phyloP scores from a whole-genome alignment of 1,140 invertebrate genomes.

The Lordiphosa stackelbergi region DNA sequence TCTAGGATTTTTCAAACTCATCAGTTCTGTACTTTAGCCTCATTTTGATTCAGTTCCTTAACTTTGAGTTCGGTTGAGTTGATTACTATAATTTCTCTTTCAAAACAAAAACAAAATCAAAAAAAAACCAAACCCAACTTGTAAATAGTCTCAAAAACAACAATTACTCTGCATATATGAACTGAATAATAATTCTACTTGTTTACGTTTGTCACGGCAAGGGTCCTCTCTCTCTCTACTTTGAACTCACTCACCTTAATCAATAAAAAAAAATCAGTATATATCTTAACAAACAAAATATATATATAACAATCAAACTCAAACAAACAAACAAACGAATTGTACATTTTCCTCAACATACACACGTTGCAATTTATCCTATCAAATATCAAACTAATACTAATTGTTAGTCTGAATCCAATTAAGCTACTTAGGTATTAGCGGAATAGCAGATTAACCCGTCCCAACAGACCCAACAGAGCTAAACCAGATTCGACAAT shows the following conservation, averaged over 20 bases:
- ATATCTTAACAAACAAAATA: slow-evolving; percentile 48
- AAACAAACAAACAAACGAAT: slow-evolving; percentile 37
- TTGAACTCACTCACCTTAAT: slow-evolving; percentile 50
- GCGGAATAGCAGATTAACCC: slow-evolving; percentile 77
- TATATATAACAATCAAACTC: slow-evolving; percentile 56
- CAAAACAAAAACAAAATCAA: slow-evolving; percentile 7
- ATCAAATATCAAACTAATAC: slow-evolving; percentile 44
- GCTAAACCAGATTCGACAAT: slow-evolving; percentile 31
- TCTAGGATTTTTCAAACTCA: slow-evolving; percentile 32
- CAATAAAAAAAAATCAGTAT: slow-evolving; percentile 40
- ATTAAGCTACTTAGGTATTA: slow-evolving; percentile 76
- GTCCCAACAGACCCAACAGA: slow-evolving; percentile 67
- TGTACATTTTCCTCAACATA: slow-evolving; percentile 60
- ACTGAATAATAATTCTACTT: slow-evolving; percentile 62
- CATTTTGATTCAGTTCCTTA: slow-evolving; percentile 17
- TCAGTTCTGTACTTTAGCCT: slow-evolving; percentile 27
- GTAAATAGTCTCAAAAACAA: slow-evolving; percentile 70
- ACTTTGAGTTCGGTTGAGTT: slow-evolving; percentile 21
- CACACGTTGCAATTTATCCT: slow-evolving; percentile 56
- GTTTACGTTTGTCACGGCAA: slow-evolving; percentile 71
- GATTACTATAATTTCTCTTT: slow-evolving; percentile 25
- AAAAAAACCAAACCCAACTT: slow-evolving; percentile 59
- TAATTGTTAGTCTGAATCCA: slow-evolving; percentile 67
- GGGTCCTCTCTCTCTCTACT: slow-evolving; percentile 68
- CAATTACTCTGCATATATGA: slow-evolving; percentile 58